phyloP scores from a whole-genome alignment of 2,113 vertebrate species.

The Ivindomyrus marchei region DNA sequence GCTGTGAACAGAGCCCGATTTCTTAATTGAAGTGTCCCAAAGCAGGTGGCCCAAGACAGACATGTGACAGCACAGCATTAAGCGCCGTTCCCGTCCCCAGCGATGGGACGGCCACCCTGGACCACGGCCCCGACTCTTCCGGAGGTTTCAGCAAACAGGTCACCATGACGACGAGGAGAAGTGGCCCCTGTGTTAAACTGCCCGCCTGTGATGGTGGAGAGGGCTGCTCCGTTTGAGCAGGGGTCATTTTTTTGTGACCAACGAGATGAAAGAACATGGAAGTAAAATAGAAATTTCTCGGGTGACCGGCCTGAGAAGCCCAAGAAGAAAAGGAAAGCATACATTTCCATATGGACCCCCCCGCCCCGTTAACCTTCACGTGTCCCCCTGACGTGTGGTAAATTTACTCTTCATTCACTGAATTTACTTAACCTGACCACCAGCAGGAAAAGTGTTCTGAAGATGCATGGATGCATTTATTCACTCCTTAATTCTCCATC shows the following conservation, averaged over 20 bases:
- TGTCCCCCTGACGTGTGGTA: neutral
- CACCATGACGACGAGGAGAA: neutral
- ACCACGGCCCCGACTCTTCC: neutral
- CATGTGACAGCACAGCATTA: neutral
- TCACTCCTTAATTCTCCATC: neutral
- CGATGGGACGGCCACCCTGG: neutral
- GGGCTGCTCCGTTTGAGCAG: neutral
- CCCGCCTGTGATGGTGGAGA: neutral
- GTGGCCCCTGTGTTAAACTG: neutral
- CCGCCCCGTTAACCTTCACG: neutral
- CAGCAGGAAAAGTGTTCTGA: neutral
- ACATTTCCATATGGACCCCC: neutral
- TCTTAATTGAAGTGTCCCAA: neutral
- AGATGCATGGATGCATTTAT: neutral
- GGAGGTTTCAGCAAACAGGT: neutral
- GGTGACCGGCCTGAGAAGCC: neutral
- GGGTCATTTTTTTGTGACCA: neutral
- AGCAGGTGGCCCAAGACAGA: neutral
- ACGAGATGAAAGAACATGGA: neutral
- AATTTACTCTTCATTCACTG: neutral
- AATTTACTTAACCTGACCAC: neutral
- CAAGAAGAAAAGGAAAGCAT: neutral
- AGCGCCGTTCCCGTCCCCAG: neutral
- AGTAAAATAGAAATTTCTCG: neutral
- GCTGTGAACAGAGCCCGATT: neutral